These are phyloP conservation scores for Chironomus striatipennis DNA, from an alignment of 1,140 invertebrate genomes.

Conservation along the genomic window DNA sequence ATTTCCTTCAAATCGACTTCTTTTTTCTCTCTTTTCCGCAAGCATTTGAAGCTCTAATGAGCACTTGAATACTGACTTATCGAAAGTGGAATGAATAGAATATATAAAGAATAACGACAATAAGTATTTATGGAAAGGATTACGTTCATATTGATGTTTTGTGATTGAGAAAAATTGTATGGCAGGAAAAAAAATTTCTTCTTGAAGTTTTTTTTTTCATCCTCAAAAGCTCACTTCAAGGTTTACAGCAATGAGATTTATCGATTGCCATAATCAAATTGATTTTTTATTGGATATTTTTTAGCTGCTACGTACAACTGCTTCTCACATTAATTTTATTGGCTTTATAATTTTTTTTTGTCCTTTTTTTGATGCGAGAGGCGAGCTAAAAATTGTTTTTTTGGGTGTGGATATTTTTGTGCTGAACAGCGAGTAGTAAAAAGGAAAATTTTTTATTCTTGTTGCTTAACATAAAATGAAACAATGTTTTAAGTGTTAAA, in stretches of 20 bases:
- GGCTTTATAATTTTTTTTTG: too few relatives aligned
- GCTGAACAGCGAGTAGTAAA: too few relatives aligned
- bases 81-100: background rate
- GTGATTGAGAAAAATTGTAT: background rate
- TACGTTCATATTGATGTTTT: background rate
- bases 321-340: too few relatives aligned
- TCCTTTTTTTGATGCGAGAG: too few relatives aligned
- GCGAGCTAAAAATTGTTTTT: too few relatives aligned
- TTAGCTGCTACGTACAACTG: background rate
- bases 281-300: background rate
- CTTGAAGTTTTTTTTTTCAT: background rate
- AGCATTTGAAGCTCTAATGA: constrained; percentile 1
- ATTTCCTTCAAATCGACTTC: background rate
- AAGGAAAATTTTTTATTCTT: too few relatives aligned
- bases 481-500: too few relatives aligned
- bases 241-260: background rate
- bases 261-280: background rate
- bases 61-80: background rate
- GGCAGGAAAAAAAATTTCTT: background rate
- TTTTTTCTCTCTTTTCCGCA: background rate
- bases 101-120: background rate
- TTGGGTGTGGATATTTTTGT: too few relatives aligned
- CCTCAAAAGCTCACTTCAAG: background rate
- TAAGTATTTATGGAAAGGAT: constrained; percentile 14
- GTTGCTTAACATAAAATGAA: too few relatives aligned